Percentiles rank a stretch among this genome's conserved stretches.
Evolutionary conservation across 2,888 invertebrate species (phyloP).

Genomic region (Callinectes sapidus): DNA sequence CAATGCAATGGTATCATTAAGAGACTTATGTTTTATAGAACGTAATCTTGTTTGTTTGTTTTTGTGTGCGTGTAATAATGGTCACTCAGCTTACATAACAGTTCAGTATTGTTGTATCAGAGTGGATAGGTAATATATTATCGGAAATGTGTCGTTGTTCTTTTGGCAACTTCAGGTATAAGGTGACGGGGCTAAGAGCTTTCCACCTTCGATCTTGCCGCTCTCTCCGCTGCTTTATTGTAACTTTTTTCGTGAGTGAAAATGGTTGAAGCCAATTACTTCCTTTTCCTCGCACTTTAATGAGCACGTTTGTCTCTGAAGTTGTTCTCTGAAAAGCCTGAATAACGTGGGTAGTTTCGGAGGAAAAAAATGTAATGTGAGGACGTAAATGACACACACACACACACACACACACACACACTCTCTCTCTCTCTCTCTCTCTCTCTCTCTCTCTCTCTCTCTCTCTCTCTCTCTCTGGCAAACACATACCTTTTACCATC

Average conservation of each 20-base stretch:
- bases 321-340: background rate
- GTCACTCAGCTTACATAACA: no score
- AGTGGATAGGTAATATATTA: no score
- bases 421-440: background rate
- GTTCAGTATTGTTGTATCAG: no score
- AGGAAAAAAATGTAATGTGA: background rate
- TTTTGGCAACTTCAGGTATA: no score
- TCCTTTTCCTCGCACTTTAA: background rate
- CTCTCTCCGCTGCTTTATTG: background rate
- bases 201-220: no score
- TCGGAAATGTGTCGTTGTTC: no score
- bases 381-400: background rate
- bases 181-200: no score
- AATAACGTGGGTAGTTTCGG: background rate
- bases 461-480: no score
- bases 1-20: no score
- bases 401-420: constrained; percentile 20
- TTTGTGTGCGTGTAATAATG: background rate
- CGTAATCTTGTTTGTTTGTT: background rate
- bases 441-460: background rate
- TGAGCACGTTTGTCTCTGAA: background rate
- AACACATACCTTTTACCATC: background rate
- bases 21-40: no score
- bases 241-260: background rate
- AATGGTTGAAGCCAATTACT: background rate